Percentiles rank a stretch among this genome's conserved stretches.
These are phyloP conservation scores for Pelecanoides urinatrix DNA, from an alignment of 2,113 vertebrate species.

Conservation along the genomic window DNA sequence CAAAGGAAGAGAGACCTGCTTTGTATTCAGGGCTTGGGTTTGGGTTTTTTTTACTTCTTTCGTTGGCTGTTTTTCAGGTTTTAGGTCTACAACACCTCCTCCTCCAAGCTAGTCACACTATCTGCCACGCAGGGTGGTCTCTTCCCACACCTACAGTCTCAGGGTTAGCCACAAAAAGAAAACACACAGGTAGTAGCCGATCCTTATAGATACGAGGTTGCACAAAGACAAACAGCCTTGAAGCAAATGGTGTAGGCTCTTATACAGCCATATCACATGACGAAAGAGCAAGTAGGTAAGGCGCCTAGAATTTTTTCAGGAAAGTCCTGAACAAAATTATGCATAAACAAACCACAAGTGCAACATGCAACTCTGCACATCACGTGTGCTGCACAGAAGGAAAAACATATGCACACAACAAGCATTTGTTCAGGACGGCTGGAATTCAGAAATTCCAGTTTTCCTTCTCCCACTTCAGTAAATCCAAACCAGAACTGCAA, in stretches of 20 bases:
- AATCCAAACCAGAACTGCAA: background rate
- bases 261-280: fast-evolving
- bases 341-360: background rate
- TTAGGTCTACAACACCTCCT: background rate
- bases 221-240: background rate
- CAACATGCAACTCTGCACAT: background rate
- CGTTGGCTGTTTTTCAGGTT: background rate
- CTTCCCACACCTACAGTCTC: background rate
- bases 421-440: background rate
- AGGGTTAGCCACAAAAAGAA: background rate
- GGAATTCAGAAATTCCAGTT: background rate
- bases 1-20: background rate
- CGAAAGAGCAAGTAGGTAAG: background rate
- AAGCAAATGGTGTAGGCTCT: background rate
- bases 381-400: background rate
- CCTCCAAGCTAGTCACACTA: background rate
- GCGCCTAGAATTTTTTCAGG: background rate
- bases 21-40: background rate
- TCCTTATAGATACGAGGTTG: background rate
- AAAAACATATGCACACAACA: fast-evolving
- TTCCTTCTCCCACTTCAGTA: background rate
- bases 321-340: background rate
- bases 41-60: background rate
- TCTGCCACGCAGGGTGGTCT: background rate
- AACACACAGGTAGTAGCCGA: background rate